Conservation (phyloP, 1,140 invertebrate species). For the Drosophila orena region DNA sequence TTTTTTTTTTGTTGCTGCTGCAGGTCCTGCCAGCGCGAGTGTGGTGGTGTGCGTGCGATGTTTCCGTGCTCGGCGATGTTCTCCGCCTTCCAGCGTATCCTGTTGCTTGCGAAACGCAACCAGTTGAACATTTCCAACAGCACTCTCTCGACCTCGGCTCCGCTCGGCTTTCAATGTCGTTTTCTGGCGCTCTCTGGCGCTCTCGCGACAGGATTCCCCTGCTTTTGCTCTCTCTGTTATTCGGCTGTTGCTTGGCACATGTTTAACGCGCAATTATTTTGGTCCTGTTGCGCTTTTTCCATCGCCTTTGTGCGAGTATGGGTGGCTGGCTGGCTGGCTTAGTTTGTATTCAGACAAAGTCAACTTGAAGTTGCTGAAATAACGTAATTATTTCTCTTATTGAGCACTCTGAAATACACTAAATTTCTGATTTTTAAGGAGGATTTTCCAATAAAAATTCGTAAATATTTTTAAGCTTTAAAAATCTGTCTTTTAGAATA, state of each 20-base stretch:
- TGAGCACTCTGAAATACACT: conserved; percentile 12
- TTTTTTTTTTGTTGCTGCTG: conserved; percentile 30
- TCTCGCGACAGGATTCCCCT: conserved; percentile 1
- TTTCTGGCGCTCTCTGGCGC: conserved; percentile 21
- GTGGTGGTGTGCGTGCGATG: conserved; percentile 52
- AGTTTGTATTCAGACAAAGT: conserved; percentile 40
- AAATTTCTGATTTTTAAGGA: not conserved
- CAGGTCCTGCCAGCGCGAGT: conserved; percentile 10
- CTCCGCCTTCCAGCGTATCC: conserved; percentile 74
- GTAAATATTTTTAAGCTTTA: no score
- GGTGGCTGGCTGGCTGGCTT: conserved; percentile 20
- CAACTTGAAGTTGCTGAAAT: conserved; percentile 27
- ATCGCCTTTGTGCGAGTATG: conserved; percentile 14
- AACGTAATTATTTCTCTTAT: conserved; percentile 26
- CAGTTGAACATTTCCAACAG: conserved; percentile 78
- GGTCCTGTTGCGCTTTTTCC: conserved; percentile 81
- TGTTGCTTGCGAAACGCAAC: conserved; percentile 81
- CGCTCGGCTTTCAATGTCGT: conserved; percentile 60
- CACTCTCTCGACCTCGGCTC: conserved; percentile 48
- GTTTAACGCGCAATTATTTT: conserved; percentile 83
- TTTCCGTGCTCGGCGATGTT: conserved; percentile 64
- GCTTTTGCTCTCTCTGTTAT: conserved; percentile 10
- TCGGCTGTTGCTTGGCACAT: conserved; percentile 74
- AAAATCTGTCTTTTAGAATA: not conserved
- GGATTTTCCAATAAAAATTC: not conserved